These are phyloP conservation scores for Plectrocnemia conspersa DNA, from an alignment of 1,140 invertebrate genomes.

Conservation along the genomic window DNA sequence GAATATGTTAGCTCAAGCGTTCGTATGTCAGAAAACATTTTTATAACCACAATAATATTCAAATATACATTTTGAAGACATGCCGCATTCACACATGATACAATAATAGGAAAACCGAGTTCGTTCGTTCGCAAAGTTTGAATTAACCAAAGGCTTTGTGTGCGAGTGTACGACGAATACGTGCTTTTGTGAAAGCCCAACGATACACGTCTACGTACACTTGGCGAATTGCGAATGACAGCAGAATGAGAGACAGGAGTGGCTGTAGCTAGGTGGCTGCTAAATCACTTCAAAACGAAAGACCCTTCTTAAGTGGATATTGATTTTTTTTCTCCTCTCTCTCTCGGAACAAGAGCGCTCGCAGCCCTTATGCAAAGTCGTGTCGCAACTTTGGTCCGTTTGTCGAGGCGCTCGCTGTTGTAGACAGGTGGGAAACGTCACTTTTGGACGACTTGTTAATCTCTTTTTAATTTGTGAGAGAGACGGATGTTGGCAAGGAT, in stretches of 20 bases:
- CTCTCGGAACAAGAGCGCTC: conserved; percentile 7
- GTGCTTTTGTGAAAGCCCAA: no score
- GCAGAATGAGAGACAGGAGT: conserved; percentile 15
- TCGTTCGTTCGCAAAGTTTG: no score
- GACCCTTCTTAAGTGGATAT: conserved; percentile 13
- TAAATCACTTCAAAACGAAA: conserved; percentile 18
- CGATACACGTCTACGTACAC: not conserved
- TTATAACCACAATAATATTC: no score
- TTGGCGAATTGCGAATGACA: conserved; percentile 14
- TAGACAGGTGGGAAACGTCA: not conserved
- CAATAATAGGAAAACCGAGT: no score
- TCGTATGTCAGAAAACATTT: no score
- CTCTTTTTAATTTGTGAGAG: not conserved
- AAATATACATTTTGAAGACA: no score
- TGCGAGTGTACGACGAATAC: no score
- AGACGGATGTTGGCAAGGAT: no score
- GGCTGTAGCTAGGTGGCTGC: conserved; percentile 19
- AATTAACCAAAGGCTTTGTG: no score
- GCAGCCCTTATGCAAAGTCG: conserved; percentile 16
- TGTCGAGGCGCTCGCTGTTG: conserved; percentile 7
- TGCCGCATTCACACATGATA: no score
- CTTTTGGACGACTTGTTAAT: not conserved
- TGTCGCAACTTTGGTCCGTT: conserved; percentile 11
- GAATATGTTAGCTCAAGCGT: no score
- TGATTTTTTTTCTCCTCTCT: conserved; percentile 25